Conservation (phyloP, 2,888 invertebrate genomes). For the Sphaerolaimus hirsutus region DNA sequence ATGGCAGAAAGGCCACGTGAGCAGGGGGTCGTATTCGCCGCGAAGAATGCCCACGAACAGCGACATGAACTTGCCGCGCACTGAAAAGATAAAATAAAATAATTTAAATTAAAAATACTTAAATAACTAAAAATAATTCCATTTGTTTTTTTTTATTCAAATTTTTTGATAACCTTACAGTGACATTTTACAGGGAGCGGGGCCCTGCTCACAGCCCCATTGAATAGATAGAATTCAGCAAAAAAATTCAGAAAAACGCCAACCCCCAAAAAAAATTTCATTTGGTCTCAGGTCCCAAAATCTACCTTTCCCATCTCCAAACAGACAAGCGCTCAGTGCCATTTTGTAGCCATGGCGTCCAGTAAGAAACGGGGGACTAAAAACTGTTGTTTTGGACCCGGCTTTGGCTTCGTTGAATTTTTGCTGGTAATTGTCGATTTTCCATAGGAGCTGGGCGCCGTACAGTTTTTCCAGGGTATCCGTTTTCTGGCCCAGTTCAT, state of each 20-base stretch:
- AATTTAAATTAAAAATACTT: too few species aligned
- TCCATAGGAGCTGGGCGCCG: conserved; percentile 28
- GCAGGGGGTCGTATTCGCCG: conserved; percentile 73
- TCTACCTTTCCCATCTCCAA: conserved; percentile 9
- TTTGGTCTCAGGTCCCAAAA: too few species aligned
- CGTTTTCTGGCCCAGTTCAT: conserved; percentile 12
- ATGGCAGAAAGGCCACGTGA: conserved; percentile 84
- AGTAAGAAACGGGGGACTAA: conserved; percentile 27
- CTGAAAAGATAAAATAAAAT: too few species aligned
- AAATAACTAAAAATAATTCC: too few species aligned
- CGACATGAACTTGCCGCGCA: conserved; percentile 53
- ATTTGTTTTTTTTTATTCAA: too few species aligned
- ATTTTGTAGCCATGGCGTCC: conserved; percentile 28
- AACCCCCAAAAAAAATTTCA: too few species aligned
- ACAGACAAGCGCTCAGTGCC: conserved; percentile 24
- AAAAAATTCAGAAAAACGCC: too few species aligned
- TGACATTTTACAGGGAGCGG: too few species aligned
- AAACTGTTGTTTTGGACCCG: conserved; percentile 24
- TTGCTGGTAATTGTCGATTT: conserved; percentile 24
- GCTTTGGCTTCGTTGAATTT: conserved; percentile 23
- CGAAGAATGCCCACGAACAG: conserved; percentile 78
- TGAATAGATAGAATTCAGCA: too few species aligned
- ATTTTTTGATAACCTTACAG: too few species aligned
- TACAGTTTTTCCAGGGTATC: conserved; percentile 25
- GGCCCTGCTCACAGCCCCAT: too few species aligned